Evolutionary conservation across 2,113 vertebrate genomes (phyloP), one percentile per base, ranked within the genome.

Genomic region (Pseudonaja textilis): DNA sequence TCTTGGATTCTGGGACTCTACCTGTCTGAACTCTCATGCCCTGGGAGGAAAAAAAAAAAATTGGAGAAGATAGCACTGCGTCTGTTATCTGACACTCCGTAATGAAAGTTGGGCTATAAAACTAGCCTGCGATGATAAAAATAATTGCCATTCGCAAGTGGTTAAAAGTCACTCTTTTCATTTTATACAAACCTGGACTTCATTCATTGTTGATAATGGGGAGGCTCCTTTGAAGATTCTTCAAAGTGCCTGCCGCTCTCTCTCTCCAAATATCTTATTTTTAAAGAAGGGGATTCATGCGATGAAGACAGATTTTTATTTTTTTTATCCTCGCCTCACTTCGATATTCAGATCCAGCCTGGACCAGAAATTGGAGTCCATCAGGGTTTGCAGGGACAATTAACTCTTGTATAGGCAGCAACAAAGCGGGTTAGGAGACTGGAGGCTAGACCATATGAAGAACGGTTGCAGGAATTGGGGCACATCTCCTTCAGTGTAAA

Each of bases 351-450:
- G 91, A 96, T 87, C 69, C 94, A 92, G 94, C 91, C 57, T 90
- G 92, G 50, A 93, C 90, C 95, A 96, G 94, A 96, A 94, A 90
- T 90, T 94, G 95, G 94, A 93, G 96, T 3, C 91, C 86, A 20
- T 94, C 88, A 39, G 42, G 92, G 89, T 93, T 69, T 61, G 39
- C 81, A 47, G 87, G 91, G 89, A 29, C 85, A 42, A 90, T 86
- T 61, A 88, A 87, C 45, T 1, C 55, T 10, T 34, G 5, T 1
- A 5, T 11, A 29, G 1, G 29, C 29, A 4, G 59, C 59, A 29
- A 29, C 59, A 1, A 61, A 7, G 59, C 29, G 0, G 59, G 25
- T 11, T 3, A 61, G 9, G 59, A 23, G 10, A 11, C 59, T 61
- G 59, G 59, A 29, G 59, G 59, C 59, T 29, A 29, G 29, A 61